Percentiles rank a stretch among this genome's conserved stretches.
Evolutionary conservation across 2,888 invertebrate species (phyloP).

Genomic region (Noctua comes): DNA sequence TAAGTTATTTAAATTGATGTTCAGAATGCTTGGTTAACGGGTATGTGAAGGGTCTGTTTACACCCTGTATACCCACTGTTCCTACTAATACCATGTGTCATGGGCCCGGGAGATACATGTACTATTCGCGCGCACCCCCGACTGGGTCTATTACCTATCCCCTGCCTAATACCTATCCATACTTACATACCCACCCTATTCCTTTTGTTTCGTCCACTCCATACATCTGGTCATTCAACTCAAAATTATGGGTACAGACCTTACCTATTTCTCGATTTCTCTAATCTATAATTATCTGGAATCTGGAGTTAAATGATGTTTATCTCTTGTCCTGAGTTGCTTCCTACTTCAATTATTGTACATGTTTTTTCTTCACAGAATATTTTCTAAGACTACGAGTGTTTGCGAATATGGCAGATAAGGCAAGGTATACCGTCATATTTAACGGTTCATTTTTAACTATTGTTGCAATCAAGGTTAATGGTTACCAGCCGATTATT

Average conservation of each 20-base stretch:
- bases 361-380: not conserved
- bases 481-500: slow-evolving; percentile 43
- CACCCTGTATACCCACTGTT: no score
- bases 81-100: no score
- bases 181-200: not conserved
- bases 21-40: no score
- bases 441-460: slow-evolving; percentile 61
- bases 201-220: not conserved
- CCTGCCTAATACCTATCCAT: not conserved
- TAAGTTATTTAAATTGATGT: no score
- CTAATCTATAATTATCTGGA: not conserved
- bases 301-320: not conserved
- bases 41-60: no score
- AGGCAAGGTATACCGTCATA: slow-evolving; percentile 28
- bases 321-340: not conserved
- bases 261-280: not conserved
- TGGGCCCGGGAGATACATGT: no score
- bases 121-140: no score
- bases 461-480: slow-evolving; percentile 54
- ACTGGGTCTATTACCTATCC: not conserved
- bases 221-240: not conserved
- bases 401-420: slow-evolving; percentile 13
- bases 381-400: not conserved
- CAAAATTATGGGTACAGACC: not conserved
- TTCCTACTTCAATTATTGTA: not conserved